Evolutionary conservation across 2,113 vertebrate genomes (phyloP).

Genomic region (Hypomesus transpacificus): DNA sequence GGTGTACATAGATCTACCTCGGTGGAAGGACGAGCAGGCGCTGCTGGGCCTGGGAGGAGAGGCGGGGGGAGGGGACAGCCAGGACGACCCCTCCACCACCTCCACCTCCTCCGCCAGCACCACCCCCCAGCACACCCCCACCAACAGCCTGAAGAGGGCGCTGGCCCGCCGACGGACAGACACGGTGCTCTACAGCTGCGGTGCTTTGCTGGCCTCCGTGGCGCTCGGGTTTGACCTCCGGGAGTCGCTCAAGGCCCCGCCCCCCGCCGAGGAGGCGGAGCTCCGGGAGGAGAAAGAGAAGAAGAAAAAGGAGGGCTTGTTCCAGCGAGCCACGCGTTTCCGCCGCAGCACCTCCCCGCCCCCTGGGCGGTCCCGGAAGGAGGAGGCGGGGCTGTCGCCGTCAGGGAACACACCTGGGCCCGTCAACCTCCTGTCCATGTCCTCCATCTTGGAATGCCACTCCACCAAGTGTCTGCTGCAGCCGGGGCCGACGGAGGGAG

Average conservation of each 20-base stretch:
- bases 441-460: conserved; percentile 77
- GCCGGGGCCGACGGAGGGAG: conserved; percentile 57
- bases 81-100: conserved; percentile 74
- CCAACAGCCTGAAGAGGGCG: conserved; percentile 76
- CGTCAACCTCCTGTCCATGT: conserved; percentile 77
- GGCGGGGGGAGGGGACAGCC: conserved; percentile 59
- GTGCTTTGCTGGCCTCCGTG: conserved; percentile 81
- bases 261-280: conserved; percentile 60
- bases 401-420: conserved; percentile 39
- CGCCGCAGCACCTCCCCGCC: conserved; percentile 78
- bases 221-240: conserved; percentile 85
- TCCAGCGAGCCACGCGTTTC: conserved; percentile 80
- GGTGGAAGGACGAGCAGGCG: conserved; percentile 82
- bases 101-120: conserved; percentile 77
- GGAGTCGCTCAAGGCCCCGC: conserved; percentile 66
- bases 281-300: conserved; percentile 81
- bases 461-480: conserved; percentile 84
- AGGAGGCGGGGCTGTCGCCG: conserved; percentile 55
- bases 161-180: conserved; percentile 77
- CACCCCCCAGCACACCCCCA: conserved; percentile 82
- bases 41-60: conserved; percentile 55
- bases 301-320: conserved; percentile 82
- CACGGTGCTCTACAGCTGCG: conserved; percentile 78
- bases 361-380: conserved; percentile 63
- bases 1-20: conserved; percentile 87